phyloP scores from a whole-genome alignment of 2,888 invertebrate species.

The Labia minor region DNA sequence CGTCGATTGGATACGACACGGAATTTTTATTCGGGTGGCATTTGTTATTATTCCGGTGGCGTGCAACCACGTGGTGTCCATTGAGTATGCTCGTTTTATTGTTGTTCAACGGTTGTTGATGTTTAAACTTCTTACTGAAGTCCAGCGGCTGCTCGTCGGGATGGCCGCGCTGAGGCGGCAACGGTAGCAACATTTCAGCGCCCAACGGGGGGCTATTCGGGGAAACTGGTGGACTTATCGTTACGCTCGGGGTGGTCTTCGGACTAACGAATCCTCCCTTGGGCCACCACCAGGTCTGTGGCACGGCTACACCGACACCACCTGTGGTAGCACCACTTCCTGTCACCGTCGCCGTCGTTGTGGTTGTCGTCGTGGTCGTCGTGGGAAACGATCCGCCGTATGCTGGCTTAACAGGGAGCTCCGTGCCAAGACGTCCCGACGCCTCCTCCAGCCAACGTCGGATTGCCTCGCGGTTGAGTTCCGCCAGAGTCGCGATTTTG shows the following conservation, averaged over 20 bases:
- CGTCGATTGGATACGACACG: conserved; percentile 21
- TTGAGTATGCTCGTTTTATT: conserved; percentile 34
- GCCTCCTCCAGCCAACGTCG: conserved; percentile 26
- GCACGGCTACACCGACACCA: conserved; percentile 18
- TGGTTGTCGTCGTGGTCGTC: conserved; percentile 35
- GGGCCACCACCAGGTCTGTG: conserved; percentile 17
- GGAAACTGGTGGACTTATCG: conserved; percentile 27
- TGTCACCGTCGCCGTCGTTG: conserved; percentile 36
- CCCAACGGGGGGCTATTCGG: conserved; percentile 36
- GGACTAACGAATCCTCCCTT: conserved; percentile 20
- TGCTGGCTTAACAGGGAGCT: conserved; percentile 19
- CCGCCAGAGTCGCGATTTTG: conserved; percentile 45
- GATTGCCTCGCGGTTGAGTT: conserved; percentile 33
- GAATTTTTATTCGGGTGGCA: conserved; percentile 21
- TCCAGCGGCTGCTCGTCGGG: conserved; percentile 55
- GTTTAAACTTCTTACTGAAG: conserved; percentile 48
- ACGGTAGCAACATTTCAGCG: conserved; percentile 28
- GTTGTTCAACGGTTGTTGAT: conserved; percentile 31
- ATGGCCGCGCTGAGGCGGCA: conserved; percentile 35
- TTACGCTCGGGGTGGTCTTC: conserved; percentile 21
- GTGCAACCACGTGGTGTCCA: conserved; percentile 31
- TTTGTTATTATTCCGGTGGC: conserved; percentile 24
- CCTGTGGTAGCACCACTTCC: conserved; percentile 18
- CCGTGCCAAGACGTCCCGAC: conserved; percentile 15
- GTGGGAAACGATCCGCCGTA: conserved; percentile 14